A percentile compares a stretch with the other conserved stretches of the same genome.
Conservation (phyloP, 2,113 vertebrate species). For the Clarias gariepinus region DNA sequence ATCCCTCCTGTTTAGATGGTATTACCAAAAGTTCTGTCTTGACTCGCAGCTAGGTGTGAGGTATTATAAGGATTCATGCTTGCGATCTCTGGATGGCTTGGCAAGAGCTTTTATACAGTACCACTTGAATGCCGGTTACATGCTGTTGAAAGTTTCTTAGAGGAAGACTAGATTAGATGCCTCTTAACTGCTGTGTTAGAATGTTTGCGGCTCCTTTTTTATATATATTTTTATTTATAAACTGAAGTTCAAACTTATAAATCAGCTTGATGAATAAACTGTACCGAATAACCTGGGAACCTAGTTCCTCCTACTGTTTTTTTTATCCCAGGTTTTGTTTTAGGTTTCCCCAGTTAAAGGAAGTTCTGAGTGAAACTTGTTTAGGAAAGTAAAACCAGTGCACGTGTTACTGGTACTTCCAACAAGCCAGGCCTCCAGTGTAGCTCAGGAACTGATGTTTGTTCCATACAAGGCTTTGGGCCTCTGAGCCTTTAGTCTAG, state of each 20-base stretch:
- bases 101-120: background rate
- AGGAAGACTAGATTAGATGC: background rate
- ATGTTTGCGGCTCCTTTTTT: background rate
- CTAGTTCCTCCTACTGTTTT: background rate
- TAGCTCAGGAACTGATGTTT: background rate
- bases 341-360: no score
- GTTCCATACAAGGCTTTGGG: background rate
- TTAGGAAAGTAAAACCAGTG: background rate
- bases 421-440: background rate
- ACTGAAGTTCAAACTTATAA: background rate
- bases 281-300: background rate
- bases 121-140: background rate
- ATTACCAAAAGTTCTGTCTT: background rate
- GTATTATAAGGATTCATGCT: background rate
- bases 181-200: background rate
- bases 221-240: no score
- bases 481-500: conserved; percentile 27
- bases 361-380: background rate
- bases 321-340: background rate
- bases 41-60: background rate
- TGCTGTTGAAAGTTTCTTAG: background rate
- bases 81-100: background rate
- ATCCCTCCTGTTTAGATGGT: background rate
- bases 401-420: background rate
- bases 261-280: background rate